Evolutionary conservation across 2,888 invertebrate genomes (phyloP).

Genomic region (Drosophila vallismaia): DNA sequence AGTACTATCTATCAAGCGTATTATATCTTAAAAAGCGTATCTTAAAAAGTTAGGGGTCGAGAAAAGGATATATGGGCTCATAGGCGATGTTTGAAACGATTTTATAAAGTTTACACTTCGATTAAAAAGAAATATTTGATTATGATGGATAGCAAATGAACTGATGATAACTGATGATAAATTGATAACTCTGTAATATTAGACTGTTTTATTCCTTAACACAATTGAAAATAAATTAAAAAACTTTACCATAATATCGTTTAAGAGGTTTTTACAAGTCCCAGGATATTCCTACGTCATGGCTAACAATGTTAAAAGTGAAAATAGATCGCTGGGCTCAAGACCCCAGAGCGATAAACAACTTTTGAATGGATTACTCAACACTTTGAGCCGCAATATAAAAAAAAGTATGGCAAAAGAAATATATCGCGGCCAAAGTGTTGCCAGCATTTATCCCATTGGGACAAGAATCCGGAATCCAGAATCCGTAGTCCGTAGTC

Average conservation of each 20-base stretch:
- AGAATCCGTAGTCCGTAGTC: neutral
- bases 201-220: neutral
- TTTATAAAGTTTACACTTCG: too few relatives aligned
- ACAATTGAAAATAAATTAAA: neutral
- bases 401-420: slow-evolving; percentile 1
- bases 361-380: slow-evolving; percentile 38
- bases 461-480: slow-evolving; percentile 5
- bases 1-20: too few relatives aligned
- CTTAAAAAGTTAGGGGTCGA: too few relatives aligned
- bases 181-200: too few relatives aligned
- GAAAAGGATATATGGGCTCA: too few relatives aligned
- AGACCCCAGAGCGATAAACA: slow-evolving; percentile 32
- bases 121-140: too few relatives aligned
- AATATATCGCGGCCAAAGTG: slow-evolving; percentile 25
- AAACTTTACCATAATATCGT: neutral
- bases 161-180: too few relatives aligned
- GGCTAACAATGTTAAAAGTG: slow-evolving; percentile 12
- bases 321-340: slow-evolving; percentile 32
- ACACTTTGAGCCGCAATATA: slow-evolving; percentile 28
- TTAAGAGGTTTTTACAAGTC: neutral
- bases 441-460: slow-evolving; percentile 29
- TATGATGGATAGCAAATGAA: too few relatives aligned
- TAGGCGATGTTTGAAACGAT: too few relatives aligned
- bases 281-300: neutral
- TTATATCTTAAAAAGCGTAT: too few relatives aligned